Base-by-base conservation (phyloP, 1,140 invertebrate species). In the Holcopasites calliopsidis region DNA sequence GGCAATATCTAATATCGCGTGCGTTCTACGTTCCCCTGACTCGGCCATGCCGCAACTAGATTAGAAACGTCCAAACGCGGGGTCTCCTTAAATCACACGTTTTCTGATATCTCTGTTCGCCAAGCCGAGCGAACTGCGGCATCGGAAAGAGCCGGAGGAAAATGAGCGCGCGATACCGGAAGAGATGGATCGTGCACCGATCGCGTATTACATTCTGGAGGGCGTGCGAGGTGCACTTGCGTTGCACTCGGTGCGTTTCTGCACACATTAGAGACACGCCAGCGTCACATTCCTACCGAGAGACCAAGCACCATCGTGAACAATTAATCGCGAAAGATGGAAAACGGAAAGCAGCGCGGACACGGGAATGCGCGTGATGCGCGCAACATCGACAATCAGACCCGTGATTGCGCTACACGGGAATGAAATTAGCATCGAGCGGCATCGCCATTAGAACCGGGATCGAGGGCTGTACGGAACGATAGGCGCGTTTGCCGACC, bases 391-490 rank as follows among this genome's bases (percentile, higher is more conserved):
- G 76, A 60, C 80, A 77, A 81, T 85, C 73, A 79, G 65, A 55
- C 47, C 73, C 73, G 85, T 76, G 84, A 85, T 87, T 85, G 85
- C 84, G 75, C 77, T 83, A 85, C 86, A 87, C 77, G 82, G 71
- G 82, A 86, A 86, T 86, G 58, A 83, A 84, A 87, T 87, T 87
- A 87, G 86, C 86, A 87, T 87, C 60, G 69, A 70, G n/a, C 47
- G 57, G 64, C 74, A 76, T 72, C 75, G 77, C 76, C 77, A 85
- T 86, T 86, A 84, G 80, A 77, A 47, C 44, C 54, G 11, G 42
- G 23, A 71, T 8, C 13, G 38, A 68, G 57, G 73, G 18, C 18
- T 50, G 40, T 33, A 77, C 50, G 35, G 28, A 72, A 73, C 74
- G 75, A 82, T 82, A 82, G 50, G 69, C 74, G 55, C 62, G 58